phyloP scores from a whole-genome alignment of 2,797 vertebrate species.

The Falco peregrinus region DNA sequence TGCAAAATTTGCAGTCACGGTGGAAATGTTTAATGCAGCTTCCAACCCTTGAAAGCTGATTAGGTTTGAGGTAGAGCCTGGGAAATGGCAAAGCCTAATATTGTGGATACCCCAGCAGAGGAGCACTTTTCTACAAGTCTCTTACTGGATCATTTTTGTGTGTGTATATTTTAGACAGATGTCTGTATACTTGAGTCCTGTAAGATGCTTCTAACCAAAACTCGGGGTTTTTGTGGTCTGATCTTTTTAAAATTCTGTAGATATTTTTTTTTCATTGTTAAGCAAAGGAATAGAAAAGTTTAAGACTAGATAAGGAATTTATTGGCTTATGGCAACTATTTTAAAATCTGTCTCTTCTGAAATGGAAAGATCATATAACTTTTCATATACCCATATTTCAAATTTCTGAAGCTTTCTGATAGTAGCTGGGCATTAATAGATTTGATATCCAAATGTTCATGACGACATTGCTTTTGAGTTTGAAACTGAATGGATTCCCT shows the following conservation, averaged over 20 bases:
- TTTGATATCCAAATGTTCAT: not conserved
- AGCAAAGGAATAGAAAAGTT: not conserved
- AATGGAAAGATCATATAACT: fast-evolving
- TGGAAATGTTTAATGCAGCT: not conserved
- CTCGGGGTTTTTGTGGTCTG: not conserved
- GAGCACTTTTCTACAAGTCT: not conserved
- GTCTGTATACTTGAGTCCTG: not conserved
- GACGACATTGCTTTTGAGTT: not conserved
- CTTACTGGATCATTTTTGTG: not conserved
- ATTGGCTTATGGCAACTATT: not conserved
- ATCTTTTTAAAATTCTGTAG: not conserved
- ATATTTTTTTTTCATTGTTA: not conserved
- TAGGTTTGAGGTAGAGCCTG: not conserved
- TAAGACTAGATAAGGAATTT: not conserved
- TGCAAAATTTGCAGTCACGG: fast-evolving
- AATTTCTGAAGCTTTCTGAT: not conserved
- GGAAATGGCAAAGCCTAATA: not conserved
- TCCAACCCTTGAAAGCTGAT: not conserved
- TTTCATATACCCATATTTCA: not conserved
- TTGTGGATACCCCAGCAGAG: not conserved
- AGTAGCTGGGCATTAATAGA: not conserved
- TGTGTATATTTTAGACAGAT: not conserved
- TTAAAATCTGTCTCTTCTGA: not conserved
- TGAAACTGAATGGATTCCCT: not conserved
- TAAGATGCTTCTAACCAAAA: not conserved